Base-by-base conservation (phyloP, 2,797 vertebrate species). In the Gila robusta region DNA sequence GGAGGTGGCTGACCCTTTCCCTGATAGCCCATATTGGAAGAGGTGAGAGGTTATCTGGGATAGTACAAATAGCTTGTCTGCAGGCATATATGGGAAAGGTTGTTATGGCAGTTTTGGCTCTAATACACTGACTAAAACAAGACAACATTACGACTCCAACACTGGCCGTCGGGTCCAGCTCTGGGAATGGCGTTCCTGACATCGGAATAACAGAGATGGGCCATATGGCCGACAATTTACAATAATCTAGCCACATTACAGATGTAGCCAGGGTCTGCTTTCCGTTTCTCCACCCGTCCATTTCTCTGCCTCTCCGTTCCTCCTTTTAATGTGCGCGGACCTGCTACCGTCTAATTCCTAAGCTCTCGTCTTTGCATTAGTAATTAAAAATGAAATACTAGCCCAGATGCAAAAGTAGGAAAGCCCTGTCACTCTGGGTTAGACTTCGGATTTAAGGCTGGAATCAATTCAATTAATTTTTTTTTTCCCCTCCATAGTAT, bases 321-420 rank as follows among this genome's bases (percentile, higher is more conserved):
- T 92, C 92, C 93, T 93, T 59, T 93, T 93, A 91, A 92, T 94
- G 92, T 94, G 92, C 90, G 91, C 91, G 90, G 93, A 95, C 94
- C 92, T 93, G 93, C 94, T 93, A 92, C 90, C 90, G 90, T 93
- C 89, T 96, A 95, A 96, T 95, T 94, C 94, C 93, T 96, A 94
- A 96, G 93, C 94, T 94, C 88, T 90, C 90, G 91, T 89, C 91
- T 92, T 93, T 93, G 94, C 95, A 96, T 96, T 95, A 95, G 94
- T 96, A 96, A 96, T 96, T 95, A 96, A 95, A 96, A 95, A 94
- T 84, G 89, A 92, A 92, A 89, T 84, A 91, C 86, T 88, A 87
- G 92, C 93, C 92, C 94, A 95, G 94, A 95, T 95, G 94, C 92
- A 96, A 91, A 95, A 92, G 91, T 94, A 94, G 93, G 91, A 93